Base-by-base conservation (phyloP, 2,113 vertebrate species). In the Brachyistius frenatus region DNA sequence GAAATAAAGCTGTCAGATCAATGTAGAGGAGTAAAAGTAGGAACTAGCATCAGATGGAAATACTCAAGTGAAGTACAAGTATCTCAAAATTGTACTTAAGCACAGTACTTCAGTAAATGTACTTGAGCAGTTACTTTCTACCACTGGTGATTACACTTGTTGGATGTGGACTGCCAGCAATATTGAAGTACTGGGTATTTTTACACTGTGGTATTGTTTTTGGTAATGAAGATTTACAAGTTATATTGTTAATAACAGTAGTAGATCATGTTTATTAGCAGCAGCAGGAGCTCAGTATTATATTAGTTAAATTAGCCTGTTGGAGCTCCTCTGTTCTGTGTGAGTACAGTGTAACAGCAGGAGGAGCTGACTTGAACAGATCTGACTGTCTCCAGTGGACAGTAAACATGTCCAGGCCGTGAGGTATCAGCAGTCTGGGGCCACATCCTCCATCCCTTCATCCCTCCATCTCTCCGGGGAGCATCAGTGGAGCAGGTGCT, bases 401-500 rank as follows among this genome's bases (percentile, higher is more conserved):
- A 87, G 83, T 90, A 89, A 89, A 92, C 88, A 86, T 89, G 90
- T 90, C 90, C 87, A 53, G 78, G 84, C 85, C 76, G 86, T 84
- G 86, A 90, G 85, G 73, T 63, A 87, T 89, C 87, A 84, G 89
- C 82, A 87, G 81, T 86, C 71, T 86, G 85, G 75, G 85, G 82
- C 75, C 86, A 86, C 87, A 87, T 91, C 86, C 81, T 92, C 83
- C 81, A 61, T 52, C 68, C 41, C 76, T 84, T 62, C 90, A 82
- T 86, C 81, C 62, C 84, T 89, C 80, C 78, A 84, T 85, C 85
- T 83, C 91, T 90, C 88, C 78, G 73, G 90, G 91, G 88, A 90
- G 81, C 70, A 69, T 86, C 80, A 81, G 80, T 77, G 85, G 89
- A 91, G 92, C 92, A 93, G 92, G 92, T 93, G 92, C 88, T 90